Base-by-base conservation (phyloP, 2,888 invertebrate genomes). In the Hybos culiciformis region DNA sequence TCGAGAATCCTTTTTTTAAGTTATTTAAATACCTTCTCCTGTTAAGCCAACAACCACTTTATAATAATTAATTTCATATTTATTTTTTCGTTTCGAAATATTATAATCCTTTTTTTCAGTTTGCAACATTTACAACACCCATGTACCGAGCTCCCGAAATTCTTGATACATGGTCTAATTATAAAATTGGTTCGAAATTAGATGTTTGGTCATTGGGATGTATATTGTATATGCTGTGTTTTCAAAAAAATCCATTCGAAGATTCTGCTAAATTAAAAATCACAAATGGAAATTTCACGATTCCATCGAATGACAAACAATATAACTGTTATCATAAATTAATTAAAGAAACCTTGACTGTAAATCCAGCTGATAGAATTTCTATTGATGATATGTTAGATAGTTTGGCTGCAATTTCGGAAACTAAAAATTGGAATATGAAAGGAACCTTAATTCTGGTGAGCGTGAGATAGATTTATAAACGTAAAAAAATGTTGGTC, bases 111-210 rank as follows among this genome's bases (percentile, higher is more conserved):
- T n/a, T n/a, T n/a, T n/a, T n/a, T n/a, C n/a, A n/a, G n/a, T n/a
- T 32, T 17, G 15, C 11, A 32, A 32, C 32, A n/a, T n/a, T n/a
- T n/a, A 88, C 90, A 18, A 90, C 90, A 9, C 90, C 90, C 1
- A 88, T 88, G 97, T 98, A 98, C 67, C 75, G 98, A 61, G 87
- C 97, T 1, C 98, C 98, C 23, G 98, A 98, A 73, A 93, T 97
- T 83, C 73, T 97, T 49, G 96, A 97, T 61, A 88, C 94, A 5
- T 98, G 97, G 86, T 90, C 83, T 58, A 94, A 98, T 63, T 82
- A 83, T 60, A 84, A 83, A 48, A 92, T 98, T 51, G 92, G 92
- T 44, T 77, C 85, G 50, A 80, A 85, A 34, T 80, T 84, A 3
- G 98, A 99, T 67, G 74, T 94, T 29, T 98, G 98, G 98, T 96